Evolutionary conservation across 2,113 vertebrate species (phyloP), one percentile per base, ranked within the genome.

Genomic region (Genyomyrus donnyi): DNA sequence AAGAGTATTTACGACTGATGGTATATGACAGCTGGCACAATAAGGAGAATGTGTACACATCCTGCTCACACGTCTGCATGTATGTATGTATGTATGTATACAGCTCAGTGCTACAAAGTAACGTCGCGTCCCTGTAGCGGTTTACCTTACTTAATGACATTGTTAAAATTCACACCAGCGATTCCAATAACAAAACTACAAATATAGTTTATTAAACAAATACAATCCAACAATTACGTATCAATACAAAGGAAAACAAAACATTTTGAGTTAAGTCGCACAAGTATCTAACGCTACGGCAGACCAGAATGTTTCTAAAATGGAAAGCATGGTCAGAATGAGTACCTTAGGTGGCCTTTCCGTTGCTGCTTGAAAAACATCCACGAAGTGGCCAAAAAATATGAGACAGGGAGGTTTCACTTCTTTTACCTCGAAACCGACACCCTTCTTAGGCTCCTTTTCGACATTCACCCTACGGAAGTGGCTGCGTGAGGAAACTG

Each of bases 291-390:
- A 62, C 2, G 48, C 21, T 83, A 42, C 27, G 42, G 27, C 27
- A 80, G 11, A 42, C 74, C 62, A 31, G 9, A 2, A 35, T 77
- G 27, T 89, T 39, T 85, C 45, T 17, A 48, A 85, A 84, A 46
- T 48, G 21, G 17, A 89, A 87, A 31, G 5, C n/a, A 35, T 39
- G 49, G 3, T 21, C 31, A 45, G n/a, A 21, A 39, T n/a, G 83
- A 48, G 2, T 89, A 89, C 88, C 70, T 89, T 77, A 24, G 62
- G 42, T 39, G 42, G 88, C 24, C 88, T 83, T 49, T 80, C 70
- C 88, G 35, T 53, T 17, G 66, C 42, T 45, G 13, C 21, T 39
- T 66, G 21, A 11, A 53, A 80, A 89, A 27, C 19, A 27, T 42
- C 19, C 27, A 52, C 70, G n/a, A 11, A 17, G 21, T 9, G 15